Conservation (phyloP, 2,888 invertebrate genomes). For the Spialia ferax region DNA sequence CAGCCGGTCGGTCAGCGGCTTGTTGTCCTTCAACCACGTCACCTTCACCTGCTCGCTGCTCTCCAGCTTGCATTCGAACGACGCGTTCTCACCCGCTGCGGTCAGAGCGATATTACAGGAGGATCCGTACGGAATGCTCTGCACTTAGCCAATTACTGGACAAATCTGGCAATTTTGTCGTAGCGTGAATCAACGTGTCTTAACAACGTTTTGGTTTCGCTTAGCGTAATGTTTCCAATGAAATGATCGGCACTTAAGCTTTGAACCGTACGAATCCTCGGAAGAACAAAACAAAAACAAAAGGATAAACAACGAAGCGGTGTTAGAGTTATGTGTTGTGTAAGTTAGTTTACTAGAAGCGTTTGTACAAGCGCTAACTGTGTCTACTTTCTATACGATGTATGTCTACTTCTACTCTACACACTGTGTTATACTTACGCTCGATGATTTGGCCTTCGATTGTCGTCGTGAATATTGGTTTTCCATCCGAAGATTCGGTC, state of each 20-base stretch:
- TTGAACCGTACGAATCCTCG: conserved; percentile 62
- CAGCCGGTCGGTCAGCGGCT: conserved; percentile 91
- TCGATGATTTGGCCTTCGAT: conserved; percentile 92
- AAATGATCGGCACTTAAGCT: conserved; percentile 17
- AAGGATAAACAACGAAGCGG: conserved; percentile 61
- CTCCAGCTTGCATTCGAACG: conserved; percentile 92
- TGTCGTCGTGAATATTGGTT: conserved; percentile 91
- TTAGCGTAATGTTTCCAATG: conserved; percentile 1
- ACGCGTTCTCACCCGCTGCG: conserved; percentile 93
- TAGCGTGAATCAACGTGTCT: conserved; percentile 13
- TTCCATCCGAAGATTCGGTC: conserved; percentile 82
- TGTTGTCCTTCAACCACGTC: conserved; percentile 96
- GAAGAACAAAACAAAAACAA: no score
- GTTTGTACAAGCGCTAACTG: conserved; percentile 82
- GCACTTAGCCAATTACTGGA: conserved; percentile 22
- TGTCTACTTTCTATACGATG: conserved; percentile 56
- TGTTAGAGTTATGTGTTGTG: conserved; percentile 77
- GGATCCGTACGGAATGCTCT: conserved; percentile 64
- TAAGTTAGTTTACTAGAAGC: conserved; percentile 79
- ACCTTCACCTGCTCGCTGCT: conserved; percentile 88
- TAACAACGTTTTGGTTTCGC: conserved; percentile 5
- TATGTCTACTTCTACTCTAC: conserved; percentile 30
- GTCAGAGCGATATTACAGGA: conserved; percentile 64
- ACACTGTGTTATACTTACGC: conserved; percentile 88
- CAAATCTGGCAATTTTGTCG: conserved; percentile 36